These are phyloP conservation scores for Antheraea pernyi DNA, from an alignment of 1,140 invertebrate species.

Conservation along the genomic window DNA sequence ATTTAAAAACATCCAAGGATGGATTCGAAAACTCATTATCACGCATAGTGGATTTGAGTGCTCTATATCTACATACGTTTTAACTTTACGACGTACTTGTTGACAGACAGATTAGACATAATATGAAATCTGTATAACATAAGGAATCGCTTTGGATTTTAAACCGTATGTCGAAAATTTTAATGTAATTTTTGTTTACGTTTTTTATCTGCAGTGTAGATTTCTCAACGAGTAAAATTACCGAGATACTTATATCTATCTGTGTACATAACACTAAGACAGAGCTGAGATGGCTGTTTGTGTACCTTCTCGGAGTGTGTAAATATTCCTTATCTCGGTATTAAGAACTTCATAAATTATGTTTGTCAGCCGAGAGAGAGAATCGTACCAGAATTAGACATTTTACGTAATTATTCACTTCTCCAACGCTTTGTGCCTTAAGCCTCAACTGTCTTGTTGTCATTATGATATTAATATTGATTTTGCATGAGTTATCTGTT, in stretches of 20 bases:
- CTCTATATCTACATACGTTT: constrained; percentile 16
- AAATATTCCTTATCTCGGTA: constrained; percentile 74
- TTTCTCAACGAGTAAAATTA: constrained; percentile 74
- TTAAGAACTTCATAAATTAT: constrained; percentile 78
- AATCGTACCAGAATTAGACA: constrained; percentile 53
- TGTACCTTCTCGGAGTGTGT: constrained; percentile 62
- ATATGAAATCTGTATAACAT: constrained; percentile 25
- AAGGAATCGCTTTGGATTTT: constrained; percentile 38
- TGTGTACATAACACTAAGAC: constrained; percentile 73
- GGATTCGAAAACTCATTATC: constrained; percentile 19
- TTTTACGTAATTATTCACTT: constrained; percentile 36
- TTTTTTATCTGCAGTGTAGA: constrained; percentile 65
- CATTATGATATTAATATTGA: constrained; percentile 12
- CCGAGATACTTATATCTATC: constrained; percentile 72
- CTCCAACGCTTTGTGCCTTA: neutral
- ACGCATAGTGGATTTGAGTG: constrained; percentile 14
- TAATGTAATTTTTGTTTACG: constrained; percentile 57
- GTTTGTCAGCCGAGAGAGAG: constrained; percentile 70
- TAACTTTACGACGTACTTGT: constrained; percentile 29
- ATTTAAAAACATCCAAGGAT: constrained; percentile 5
- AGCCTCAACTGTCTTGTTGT: neutral
- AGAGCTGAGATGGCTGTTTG: constrained; percentile 65
- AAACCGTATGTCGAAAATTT: constrained; percentile 45
- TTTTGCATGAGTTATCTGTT: constrained; percentile 6
- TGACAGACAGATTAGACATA: constrained; percentile 30